These are phyloP conservation scores for Neomorphus geoffroyi DNA, from an alignment of 2,797 vertebrate species.

Conservation along the genomic window DNA sequence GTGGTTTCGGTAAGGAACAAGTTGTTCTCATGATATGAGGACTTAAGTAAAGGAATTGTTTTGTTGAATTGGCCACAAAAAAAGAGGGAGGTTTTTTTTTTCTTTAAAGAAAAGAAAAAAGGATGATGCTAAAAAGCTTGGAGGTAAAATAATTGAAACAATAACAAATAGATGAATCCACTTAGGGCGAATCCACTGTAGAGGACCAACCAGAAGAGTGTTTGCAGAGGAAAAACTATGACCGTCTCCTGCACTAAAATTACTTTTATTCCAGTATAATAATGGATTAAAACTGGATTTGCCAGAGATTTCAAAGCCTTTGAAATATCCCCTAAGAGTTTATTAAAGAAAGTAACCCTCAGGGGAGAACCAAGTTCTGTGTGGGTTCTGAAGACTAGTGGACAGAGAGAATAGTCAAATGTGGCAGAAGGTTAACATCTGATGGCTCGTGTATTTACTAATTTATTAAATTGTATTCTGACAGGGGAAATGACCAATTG, in stretches of 20 bases:
- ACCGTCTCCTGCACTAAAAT: background rate
- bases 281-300: conserved; percentile 1
- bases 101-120: background rate
- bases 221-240: background rate
- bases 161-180: background rate
- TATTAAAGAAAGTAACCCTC: background rate
- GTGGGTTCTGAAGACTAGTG: background rate
- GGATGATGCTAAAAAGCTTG: background rate
- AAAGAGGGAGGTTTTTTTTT: background rate
- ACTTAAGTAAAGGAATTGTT: background rate
- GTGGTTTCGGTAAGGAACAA: background rate
- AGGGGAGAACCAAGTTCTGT: background rate
- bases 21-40: background rate
- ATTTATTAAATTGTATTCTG: background rate
- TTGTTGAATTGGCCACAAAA: background rate
- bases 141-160: background rate
- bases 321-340: background rate
- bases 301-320: background rate
- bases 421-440: background rate
- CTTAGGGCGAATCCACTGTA: background rate
- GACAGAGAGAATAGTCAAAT: background rate
- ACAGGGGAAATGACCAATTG: background rate
- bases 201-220: background rate
- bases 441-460: background rate
- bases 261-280: background rate